Base-by-base conservation (phyloP, 2,113 vertebrate genomes). In the Actenoides hombroni region DNA sequence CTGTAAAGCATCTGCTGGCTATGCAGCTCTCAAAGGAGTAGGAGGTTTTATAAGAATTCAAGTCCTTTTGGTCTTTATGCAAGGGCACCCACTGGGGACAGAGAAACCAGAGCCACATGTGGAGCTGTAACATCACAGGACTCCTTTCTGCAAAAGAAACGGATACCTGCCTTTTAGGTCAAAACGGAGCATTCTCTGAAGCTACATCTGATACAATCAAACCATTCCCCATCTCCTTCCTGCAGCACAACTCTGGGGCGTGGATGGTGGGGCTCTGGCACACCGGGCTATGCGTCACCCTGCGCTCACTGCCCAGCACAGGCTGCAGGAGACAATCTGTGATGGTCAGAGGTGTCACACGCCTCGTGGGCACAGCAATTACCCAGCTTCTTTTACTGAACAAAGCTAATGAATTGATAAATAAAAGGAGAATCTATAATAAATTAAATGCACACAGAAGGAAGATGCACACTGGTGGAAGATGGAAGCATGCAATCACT, bases 1-100 rank as follows among this genome's bases (percentile, higher is more conserved):
- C 86, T 18, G 86, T 68, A 79, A 95, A 92, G 94, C 93, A 95
- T 94, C 86, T 96, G 91, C 69, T 87, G 81, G 84, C 78, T 94
- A 40, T 0, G 2, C 8, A 91, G 81, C 61, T 91, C 64, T 87
- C 77, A 89, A 20, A 84, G 73, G 89, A 94, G 60, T 39, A 48
- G 0, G 4, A 91, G 61, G n/a, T 79, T 91, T 92, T 39, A 42
- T 29, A 79, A 75, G 74, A 91, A 87, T 79, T 89, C 35, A 73
- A 57, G 74, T 61, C 61, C 57, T 82, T 91, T 91, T 44, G 77
- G 86, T 85, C 68, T 83, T 74, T 73, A 60, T 83, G 80, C 91
- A 95, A 83, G 86, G 88, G 76, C 59, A 89, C 35, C 39, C 26
- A 1, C 39, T 42, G 53, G 86, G 73, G 77, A 87, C 77, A 73